These are phyloP conservation scores for Ceryle rudis DNA, from an alignment of 2,797 vertebrate species.

Conservation along the genomic window DNA sequence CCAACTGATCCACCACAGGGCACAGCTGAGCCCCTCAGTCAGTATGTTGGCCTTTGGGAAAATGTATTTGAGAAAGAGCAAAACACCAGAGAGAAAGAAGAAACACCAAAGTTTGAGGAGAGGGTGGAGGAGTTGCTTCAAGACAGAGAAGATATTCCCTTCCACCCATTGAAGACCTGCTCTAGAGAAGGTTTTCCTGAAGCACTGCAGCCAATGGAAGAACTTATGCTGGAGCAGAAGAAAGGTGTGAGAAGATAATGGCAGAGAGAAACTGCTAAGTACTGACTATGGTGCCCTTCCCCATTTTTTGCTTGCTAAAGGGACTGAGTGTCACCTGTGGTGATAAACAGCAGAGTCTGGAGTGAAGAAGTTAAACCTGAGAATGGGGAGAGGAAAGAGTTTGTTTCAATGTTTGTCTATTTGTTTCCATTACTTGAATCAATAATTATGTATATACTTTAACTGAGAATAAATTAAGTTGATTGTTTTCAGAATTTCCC, in stretches of 20 bases:
- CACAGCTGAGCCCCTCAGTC: fast-evolving
- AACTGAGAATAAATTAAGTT: background rate
- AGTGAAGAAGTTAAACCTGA: background rate
- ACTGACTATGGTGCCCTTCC: background rate
- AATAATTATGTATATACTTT: background rate
- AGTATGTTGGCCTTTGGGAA: fast-evolving
- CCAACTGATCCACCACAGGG: fast-evolving
- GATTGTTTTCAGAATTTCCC: background rate
- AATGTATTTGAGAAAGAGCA: background rate
- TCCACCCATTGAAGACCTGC: background rate
- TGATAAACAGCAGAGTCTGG: background rate
- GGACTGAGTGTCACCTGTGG: background rate
- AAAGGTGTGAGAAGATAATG: background rate
- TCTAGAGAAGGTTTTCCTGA: background rate
- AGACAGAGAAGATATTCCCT: background rate
- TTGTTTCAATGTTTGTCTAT: background rate
- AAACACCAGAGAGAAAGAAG: background rate
- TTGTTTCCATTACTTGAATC: background rate
- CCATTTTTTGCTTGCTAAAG: background rate
- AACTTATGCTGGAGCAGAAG: background rate
- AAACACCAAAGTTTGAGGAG: fast-evolving
- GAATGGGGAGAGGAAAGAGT: background rate
- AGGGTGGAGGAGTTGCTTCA: fast-evolving
- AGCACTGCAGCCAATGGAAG: background rate
- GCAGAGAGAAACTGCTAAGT: background rate